Evolutionary conservation across 1,140 invertebrate genomes (phyloP), one percentile per base, ranked within the genome.

Genomic region (Cyrtorhinus lividipennis): DNA sequence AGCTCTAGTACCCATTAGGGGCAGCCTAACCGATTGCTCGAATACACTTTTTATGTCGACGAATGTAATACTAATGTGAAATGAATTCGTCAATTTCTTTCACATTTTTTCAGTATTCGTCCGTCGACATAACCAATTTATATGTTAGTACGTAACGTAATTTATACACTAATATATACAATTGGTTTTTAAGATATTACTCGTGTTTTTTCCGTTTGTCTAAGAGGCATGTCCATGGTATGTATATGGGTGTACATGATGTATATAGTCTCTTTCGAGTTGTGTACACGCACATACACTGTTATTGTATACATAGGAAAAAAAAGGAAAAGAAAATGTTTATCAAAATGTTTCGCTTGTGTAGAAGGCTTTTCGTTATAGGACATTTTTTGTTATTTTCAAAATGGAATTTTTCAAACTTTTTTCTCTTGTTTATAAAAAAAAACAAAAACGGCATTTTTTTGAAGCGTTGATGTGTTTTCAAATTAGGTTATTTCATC

Each of bases 231-330:
- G 30, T 38, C 30, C 30, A 38, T 38, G 5, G 5, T 38, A 38
- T 38, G 30, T 38, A 38, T 38, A 38, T 38, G 48, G 10, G 48
- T 53, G 48, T 53, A 53, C 48, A 53, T 53, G 48, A 53, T 53
- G 48, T 53, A 53, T 53, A 53, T 53, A 53, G 48, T 53, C 48
- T 38, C 30, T 38, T n/a, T 53, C 48, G 48, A 53, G 48, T 53
- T 53, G 20, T 53, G 48, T 53, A 53, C 48, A 53, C 48, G 48
- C 48, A 22, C 20, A 15, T 53, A 15, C 48, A 12, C 48, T 53
- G 48, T 53, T 53, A 53, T 53, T 53, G 12, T 53, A 53, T 53
- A 53, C 48, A 53, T 22, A 53, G 48, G 10, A 13, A 20, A 22
- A 8, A 10, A 10, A 13, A 15, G 5, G 10, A 22, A 53, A 53